These are phyloP conservation scores for Ditylenchus dipsaci DNA, from an alignment of 1,140 invertebrate genomes.

Conservation along the genomic window DNA sequence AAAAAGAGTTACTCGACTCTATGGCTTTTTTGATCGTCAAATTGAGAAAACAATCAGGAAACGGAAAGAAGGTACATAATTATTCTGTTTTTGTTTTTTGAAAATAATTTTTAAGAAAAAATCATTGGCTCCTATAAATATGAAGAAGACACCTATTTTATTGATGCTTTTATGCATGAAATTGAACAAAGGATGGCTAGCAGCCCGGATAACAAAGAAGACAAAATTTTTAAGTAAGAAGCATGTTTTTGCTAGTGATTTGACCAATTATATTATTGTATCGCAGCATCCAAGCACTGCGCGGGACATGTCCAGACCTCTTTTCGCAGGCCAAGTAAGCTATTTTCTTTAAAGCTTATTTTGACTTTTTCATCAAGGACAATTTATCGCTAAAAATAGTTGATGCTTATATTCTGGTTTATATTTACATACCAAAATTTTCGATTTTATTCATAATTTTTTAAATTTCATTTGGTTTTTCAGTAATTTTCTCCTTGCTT, in stretches of 20 bases:
- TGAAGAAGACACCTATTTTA: neutral
- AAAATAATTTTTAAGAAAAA: neutral
- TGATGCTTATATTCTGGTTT: no score
- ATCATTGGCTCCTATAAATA: neutral
- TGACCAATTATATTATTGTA: no score
- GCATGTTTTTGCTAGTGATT: neutral
- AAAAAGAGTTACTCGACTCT: neutral
- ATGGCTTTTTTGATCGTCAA: neutral
- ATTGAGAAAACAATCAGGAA: neutral
- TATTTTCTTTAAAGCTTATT: neutral
- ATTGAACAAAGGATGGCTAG: neutral
- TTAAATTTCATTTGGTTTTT: no score
- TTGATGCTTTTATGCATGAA: neutral
- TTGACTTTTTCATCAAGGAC: no score
- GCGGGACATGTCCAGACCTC: neutral
- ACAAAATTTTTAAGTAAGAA: neutral
- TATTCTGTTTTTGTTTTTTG: neutral
- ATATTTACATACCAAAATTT: no score
- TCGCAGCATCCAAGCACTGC: neutral
- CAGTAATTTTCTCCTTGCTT: no score
- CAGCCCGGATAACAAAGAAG: neutral
- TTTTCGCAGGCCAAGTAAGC: neutral
- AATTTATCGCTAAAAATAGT: no score
- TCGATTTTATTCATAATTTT: no score
- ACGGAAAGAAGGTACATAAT: neutral